These are phyloP conservation scores for Chondrilla cf. caribensis DNA, from an alignment of 37 sponge, comb jelly and placozoan species.

Conservation along the genomic window DNA sequence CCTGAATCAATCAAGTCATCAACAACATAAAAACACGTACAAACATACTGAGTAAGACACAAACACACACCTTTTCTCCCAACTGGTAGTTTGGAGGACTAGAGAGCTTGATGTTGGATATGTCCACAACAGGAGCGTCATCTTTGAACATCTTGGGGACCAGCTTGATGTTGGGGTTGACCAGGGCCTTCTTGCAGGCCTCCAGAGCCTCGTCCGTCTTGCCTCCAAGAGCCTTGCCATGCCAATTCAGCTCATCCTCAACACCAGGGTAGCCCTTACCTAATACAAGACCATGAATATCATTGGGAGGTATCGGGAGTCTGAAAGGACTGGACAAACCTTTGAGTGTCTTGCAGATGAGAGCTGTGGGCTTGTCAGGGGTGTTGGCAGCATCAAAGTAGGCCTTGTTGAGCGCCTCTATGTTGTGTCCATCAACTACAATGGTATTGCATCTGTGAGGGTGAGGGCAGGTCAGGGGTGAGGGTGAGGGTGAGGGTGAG, in stretches of 20 bases:
- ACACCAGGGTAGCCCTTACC: conserved; percentile 67
- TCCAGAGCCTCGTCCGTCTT: conserved; percentile 56
- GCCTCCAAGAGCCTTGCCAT: conserved; percentile 84
- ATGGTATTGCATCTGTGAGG: conserved; percentile 72
- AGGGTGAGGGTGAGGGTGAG: not conserved
- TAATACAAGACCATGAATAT: not conserved
- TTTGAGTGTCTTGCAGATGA: conserved; percentile 90
- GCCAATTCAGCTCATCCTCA: conserved; percentile 82
- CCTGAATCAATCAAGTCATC: conserved; percentile 15
- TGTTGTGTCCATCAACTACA: conserved; percentile 92
- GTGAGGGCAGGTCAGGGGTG: not conserved
- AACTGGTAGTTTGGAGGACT: conserved; percentile 85
- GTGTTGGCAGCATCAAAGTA: conserved; percentile 68
- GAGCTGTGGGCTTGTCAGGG: conserved; percentile 86
- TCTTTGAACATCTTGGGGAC: conserved; percentile 37
- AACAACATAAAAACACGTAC: too few species aligned
- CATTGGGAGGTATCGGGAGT: not conserved
- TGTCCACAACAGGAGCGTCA: conserved; percentile 74
- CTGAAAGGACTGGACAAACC: conserved; percentile 41
- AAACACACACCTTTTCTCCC: conserved; percentile 70
- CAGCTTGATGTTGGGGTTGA: conserved; percentile 60
- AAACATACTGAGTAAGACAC: too few species aligned
- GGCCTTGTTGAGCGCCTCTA: conserved; percentile 65
- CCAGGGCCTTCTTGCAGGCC: conserved; percentile 60
- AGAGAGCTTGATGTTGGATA: conserved; percentile 57